These are phyloP conservation scores for Hemicrepidius hirtus DNA, from an alignment of 2,888 invertebrate genomes.

Conservation along the genomic window DNA sequence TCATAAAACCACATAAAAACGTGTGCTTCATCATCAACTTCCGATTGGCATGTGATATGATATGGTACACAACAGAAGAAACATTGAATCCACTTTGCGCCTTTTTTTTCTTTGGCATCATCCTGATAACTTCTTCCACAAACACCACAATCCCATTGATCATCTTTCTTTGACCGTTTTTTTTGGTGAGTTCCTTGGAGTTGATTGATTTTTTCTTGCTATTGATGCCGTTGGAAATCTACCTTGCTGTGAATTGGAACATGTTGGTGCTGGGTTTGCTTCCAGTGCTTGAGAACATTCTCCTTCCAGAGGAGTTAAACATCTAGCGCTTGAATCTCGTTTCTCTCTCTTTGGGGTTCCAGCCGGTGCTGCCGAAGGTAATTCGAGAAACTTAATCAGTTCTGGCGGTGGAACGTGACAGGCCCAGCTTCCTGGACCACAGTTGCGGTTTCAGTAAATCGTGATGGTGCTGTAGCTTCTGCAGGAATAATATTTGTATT, in stretches of 20 bases:
- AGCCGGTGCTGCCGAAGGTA: background rate
- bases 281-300: background rate
- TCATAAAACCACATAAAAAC: too few relatives aligned
- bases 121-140: too few relatives aligned
- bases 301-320: background rate
- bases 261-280: background rate
- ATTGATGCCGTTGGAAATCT: background rate
- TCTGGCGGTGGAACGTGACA: background rate
- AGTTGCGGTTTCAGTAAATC: conserved; percentile 11
- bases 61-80: too few relatives aligned
- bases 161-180: too few relatives aligned
- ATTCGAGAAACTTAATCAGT: conserved; percentile 2
- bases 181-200: background rate
- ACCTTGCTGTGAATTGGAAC: background rate
- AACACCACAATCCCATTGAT: too few relatives aligned
- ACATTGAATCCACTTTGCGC: too few relatives aligned
- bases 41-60: too few relatives aligned
- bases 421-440: background rate
- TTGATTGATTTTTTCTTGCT: background rate
- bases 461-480: conserved; percentile 12
- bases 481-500: background rate
- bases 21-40: too few relatives aligned
- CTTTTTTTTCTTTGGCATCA: background rate
- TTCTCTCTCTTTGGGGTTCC: too few relatives aligned
- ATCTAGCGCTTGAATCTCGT: too few relatives aligned